Evolutionary conservation across 92 coral and sea anemone genomes (phyloP).

Genomic region (Epizoanthus stellaris): DNA sequence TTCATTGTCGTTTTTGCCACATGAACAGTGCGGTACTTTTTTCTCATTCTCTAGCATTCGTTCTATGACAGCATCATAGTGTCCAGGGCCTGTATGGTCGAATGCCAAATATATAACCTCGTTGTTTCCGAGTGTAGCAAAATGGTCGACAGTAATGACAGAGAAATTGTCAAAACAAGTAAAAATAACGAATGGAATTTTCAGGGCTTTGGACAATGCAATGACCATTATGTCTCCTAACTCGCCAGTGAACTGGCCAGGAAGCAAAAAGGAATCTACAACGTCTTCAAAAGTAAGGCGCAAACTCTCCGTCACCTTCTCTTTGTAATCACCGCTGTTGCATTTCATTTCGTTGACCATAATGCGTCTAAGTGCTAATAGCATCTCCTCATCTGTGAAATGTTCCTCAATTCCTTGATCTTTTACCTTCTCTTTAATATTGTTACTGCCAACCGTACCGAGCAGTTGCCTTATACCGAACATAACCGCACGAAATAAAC

Average conservation of each 20-base stretch:
- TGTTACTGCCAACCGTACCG: too few species aligned
- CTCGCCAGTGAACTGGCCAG: conserved; percentile 42
- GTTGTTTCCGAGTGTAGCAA: background rate
- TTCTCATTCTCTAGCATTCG: background rate
- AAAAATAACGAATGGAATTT: conserved; percentile 13
- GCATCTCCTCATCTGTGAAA: background rate
- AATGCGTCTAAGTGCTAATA: background rate
- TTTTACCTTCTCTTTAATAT: background rate
- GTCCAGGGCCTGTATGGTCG: conserved; percentile 21
- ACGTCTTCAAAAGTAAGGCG: background rate
- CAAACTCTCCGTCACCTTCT: background rate
- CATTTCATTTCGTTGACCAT: conserved; percentile 26
- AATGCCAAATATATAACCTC: conserved; percentile 18
- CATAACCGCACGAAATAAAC: conserved; percentile 36
- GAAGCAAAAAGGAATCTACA: conserved; percentile 16
- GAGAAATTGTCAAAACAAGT: background rate
- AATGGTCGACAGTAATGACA: background rate
- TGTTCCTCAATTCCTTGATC: background rate
- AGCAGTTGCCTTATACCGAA: conserved; percentile 19
- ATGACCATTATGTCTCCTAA: conserved; percentile 47
- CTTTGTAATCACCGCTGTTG: background rate
- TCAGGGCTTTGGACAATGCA: conserved; percentile 18
- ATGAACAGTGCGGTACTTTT: background rate
- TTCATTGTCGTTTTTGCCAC: background rate
- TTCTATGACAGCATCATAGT: conserved; percentile 37